These are phyloP conservation scores for Hylaea fasciaria DNA, from an alignment of 2,888 invertebrate species.

Conservation along the genomic window DNA sequence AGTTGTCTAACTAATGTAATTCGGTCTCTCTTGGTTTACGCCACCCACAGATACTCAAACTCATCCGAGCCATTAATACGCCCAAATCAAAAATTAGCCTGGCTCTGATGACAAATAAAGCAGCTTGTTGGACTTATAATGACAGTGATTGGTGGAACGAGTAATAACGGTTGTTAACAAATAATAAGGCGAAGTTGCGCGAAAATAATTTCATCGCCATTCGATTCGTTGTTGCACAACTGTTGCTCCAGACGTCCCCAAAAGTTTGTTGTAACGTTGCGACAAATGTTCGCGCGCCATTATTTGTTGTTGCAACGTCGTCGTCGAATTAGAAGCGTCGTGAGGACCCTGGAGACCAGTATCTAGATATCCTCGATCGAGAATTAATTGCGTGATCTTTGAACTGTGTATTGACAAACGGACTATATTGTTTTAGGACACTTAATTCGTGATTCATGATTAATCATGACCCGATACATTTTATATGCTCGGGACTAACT, in stretches of 20 bases:
- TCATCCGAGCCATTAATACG: slow-evolving; percentile 23
- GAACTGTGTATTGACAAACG: slow-evolving; percentile 66
- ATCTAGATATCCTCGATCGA: slow-evolving; percentile 68
- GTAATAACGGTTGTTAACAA: slow-evolving; percentile 75
- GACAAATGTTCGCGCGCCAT: slow-evolving; percentile 62
- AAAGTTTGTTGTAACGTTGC: slow-evolving; percentile 62
- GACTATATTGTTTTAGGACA: slow-evolving; percentile 36
- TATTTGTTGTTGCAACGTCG: slow-evolving; percentile 69
- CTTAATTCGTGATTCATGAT: slow-evolving; percentile 33
- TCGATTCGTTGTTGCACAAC: slow-evolving; percentile 64
- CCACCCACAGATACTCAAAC: too few relatives aligned
- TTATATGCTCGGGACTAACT: slow-evolving; percentile 6
- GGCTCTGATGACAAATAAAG: slow-evolving; percentile 62
- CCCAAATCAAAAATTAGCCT: slow-evolving; percentile 37
- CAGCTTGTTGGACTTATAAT: slow-evolving; percentile 62
- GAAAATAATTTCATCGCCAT: slow-evolving; percentile 70
- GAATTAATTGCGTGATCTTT: slow-evolving; percentile 78
- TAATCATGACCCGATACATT: slow-evolving; percentile 10
- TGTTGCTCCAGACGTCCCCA: slow-evolving; percentile 64
- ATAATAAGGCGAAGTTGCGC: slow-evolving; percentile 72
- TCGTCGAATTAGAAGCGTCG: slow-evolving; percentile 73
- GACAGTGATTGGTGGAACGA: slow-evolving; percentile 67
- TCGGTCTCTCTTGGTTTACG: too few relatives aligned
- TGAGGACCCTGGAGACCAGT: slow-evolving; percentile 69
- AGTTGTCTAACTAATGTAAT: too few relatives aligned